Evolutionary conservation across 2,797 vertebrate genomes (phyloP), one percentile per base, ranked within the genome.

Genomic region (Oreortyx pictus): DNA sequence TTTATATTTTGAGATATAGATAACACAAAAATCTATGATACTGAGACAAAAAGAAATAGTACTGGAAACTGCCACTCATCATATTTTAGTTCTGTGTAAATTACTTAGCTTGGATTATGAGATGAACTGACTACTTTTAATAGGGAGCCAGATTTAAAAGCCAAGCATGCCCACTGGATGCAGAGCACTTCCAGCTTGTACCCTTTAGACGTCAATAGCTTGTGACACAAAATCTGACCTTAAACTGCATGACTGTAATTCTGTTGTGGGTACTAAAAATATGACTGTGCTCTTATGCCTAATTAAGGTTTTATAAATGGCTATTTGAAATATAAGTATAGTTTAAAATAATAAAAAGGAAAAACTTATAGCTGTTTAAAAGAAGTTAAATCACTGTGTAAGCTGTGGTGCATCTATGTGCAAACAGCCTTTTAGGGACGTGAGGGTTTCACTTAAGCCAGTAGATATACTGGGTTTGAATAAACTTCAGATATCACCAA

Each of bases 271-370:
- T 92, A 74, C 52, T 76, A 64, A 61, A 88, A 86, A 27, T 89
- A 67, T 47, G 61, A 82, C 72, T 72, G 50, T 23, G 49, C 54
- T 82, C 62, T 89, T 78, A 68, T 68, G 54, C 37, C 66, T 90
- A 66, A 41, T 90, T 92, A 80, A 81, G 72, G 47, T 89, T 82
- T 90, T 82, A 74, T 59, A 66, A 54, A 72, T 62, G 59, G 35
- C 68, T 89, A 14, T 95, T 85, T 90, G 49, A 89, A 68, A 46
- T 35, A 77, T 67, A 95, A 92, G 88, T 82, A 59, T 44, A 77
- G 66, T 49, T 87, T 56, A 59, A 68, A 85, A 75, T 52, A 86
- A 93, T 54, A 31, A 54, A 54, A 54, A 31, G 50, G 50, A 31
- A 17, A 54, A 54, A 54, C 27, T 29, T 52, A 31, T 29, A 52